These are phyloP conservation scores for Coccyzus lansbergi DNA, from an alignment of 2,797 vertebrate species.

Conservation along the genomic window DNA sequence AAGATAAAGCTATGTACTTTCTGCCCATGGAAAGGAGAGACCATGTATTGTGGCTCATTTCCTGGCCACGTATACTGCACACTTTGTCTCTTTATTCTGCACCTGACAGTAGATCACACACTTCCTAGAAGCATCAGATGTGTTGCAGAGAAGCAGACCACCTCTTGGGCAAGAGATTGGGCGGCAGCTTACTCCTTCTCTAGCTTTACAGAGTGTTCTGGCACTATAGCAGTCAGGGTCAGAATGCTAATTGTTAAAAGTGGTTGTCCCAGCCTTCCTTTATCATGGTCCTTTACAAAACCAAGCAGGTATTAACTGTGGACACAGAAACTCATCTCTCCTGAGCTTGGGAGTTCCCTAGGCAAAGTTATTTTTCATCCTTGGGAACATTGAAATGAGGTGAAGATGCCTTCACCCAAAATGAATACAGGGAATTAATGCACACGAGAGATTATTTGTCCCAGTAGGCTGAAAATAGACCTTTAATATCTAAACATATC, in stretches of 20 bases:
- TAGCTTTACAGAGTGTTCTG: neutral
- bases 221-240: neutral
- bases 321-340: neutral
- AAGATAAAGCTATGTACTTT: neutral
- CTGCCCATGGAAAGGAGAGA: neutral
- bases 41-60: rapidly evolving
- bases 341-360: neutral
- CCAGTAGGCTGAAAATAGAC: neutral
- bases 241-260: neutral
- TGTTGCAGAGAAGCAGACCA: neutral
- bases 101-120: rapidly evolving
- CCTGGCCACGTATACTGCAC: neutral
- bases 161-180: neutral
- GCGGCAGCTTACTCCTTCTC: neutral
- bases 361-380: neutral
- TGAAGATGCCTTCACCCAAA: neutral
- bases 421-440: rapidly evolving
- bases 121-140: neutral
- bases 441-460: neutral
- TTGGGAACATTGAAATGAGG: neutral
- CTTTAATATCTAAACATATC: neutral
- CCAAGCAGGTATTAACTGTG: neutral
- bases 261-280: neutral
- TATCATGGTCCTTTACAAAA: neutral
- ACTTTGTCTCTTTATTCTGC: neutral